phyloP scores from a whole-genome alignment of 2,797 vertebrate genomes.

The Molossus molossus region DNA sequence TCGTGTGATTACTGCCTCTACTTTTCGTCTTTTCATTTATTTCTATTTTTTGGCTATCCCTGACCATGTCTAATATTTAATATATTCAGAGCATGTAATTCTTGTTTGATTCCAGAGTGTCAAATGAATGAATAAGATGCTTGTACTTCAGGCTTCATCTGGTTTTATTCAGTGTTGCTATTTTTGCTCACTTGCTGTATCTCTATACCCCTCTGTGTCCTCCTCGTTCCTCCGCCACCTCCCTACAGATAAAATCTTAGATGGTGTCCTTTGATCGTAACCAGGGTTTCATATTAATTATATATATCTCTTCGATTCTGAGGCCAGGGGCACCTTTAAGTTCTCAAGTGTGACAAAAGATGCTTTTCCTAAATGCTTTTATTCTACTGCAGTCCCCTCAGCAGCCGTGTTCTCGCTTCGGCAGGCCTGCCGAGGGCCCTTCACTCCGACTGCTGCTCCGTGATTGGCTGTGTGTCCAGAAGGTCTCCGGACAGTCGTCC shows the following conservation, averaged over 20 bases:
- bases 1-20: neutral
- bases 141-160: slow-evolving; percentile 58
- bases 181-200: slow-evolving; percentile 72
- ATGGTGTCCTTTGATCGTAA: slow-evolving; percentile 79
- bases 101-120: slow-evolving; percentile 76
- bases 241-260: slow-evolving; percentile 75
- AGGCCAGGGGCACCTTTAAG: slow-evolving; percentile 55
- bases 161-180: slow-evolving; percentile 75
- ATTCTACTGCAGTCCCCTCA: neutral
- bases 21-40: neutral
- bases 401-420: slow-evolving; percentile 39
- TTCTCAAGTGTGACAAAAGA: slow-evolving; percentile 67
- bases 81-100: slow-evolving; percentile 80
- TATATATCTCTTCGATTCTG: neutral
- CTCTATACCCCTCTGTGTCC: slow-evolving; percentile 72
- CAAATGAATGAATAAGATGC: slow-evolving; percentile 81
- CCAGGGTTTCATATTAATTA: slow-evolving; percentile 74
- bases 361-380: slow-evolving; percentile 69
- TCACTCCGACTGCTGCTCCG: neutral
- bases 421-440: slow-evolving; percentile 63
- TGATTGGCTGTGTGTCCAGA: slow-evolving; percentile 14
- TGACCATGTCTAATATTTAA: slow-evolving; percentile 73
- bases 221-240: slow-evolving; percentile 55
- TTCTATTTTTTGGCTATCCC: neutral
- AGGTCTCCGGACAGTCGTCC: slow-evolving; percentile 34